phyloP scores from a whole-genome alignment of 2,113 vertebrate species.

The Sinocyclocheilus rhinocerous region DNA sequence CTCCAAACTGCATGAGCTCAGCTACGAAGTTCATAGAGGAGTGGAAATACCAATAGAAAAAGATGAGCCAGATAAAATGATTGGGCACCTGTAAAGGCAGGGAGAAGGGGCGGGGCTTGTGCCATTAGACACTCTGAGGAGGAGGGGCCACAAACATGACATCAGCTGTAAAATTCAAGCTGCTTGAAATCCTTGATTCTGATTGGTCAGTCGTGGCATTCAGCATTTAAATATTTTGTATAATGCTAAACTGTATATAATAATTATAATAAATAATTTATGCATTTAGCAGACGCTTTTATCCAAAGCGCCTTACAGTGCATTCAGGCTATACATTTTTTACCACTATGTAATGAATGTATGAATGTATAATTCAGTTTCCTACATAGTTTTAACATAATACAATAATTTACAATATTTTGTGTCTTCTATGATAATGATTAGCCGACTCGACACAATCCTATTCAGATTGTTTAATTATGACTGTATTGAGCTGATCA shows the following conservation, averaged over 20 bases:
- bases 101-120: background rate
- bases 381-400: no score
- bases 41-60: slow-evolving; percentile 96
- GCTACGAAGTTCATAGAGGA: slow-evolving; percentile 88
- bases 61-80: slow-evolving; percentile 94
- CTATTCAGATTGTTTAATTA: no score
- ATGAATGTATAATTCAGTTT: no score
- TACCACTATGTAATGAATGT: no score
- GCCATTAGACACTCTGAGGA: slow-evolving; percentile 11
- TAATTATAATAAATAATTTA: no score
- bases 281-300: no score
- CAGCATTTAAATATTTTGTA: background rate
- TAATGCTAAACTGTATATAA: background rate
- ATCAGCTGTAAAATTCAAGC: background rate
- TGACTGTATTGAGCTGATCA: no score
- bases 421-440: no score
- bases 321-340: no score
- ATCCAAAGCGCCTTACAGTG: no score
- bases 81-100: slow-evolving; percentile 83
- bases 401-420: no score
- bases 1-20: slow-evolving; percentile 90
- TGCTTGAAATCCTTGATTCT: background rate
- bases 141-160: slow-evolving; percentile 7
- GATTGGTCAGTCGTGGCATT: background rate
- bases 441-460: no score